A percentile compares a stretch with the other conserved stretches of the same genome.
Conservation (phyloP, 1,140 invertebrate species). For the Bombus waltoni region DNA sequence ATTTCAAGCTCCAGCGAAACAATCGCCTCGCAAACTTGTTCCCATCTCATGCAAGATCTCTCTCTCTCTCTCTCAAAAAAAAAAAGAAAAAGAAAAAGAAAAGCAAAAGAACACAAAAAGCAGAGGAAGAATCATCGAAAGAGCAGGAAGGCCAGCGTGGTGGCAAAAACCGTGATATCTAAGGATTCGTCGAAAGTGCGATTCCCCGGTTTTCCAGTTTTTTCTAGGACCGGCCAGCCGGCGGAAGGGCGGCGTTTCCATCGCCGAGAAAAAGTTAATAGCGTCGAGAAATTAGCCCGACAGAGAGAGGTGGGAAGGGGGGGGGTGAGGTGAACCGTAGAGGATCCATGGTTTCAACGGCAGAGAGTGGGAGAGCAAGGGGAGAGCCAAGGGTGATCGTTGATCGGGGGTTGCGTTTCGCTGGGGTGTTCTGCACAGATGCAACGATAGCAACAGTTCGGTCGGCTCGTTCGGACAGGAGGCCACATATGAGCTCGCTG, state of each 20-base stretch:
- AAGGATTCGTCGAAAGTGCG: constrained; percentile 45
- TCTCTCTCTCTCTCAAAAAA: no score
- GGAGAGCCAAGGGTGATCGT: constrained; percentile 39
- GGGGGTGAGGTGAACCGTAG: background rate
- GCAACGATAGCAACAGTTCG: constrained; percentile 81
- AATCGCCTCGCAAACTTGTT: background rate
- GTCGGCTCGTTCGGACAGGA: constrained; percentile 71
- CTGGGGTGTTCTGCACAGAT: constrained; percentile 79
- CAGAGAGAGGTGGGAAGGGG: constrained; percentile 58
- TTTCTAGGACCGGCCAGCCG: background rate
- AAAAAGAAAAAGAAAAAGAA: background rate
- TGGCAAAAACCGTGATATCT: constrained; percentile 15
- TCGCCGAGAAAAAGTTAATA: constrained; percentile 76
- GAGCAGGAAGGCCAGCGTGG: background rate
- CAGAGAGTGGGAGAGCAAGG: background rate
- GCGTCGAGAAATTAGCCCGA: constrained; percentile 77
- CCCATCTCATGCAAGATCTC: background rate
- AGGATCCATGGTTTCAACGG: constrained; percentile 1
- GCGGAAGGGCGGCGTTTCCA: constrained; percentile 51
- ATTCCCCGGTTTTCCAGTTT: constrained; percentile 47
- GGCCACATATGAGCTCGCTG: constrained; percentile 77
- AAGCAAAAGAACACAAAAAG: background rate
- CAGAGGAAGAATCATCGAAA: background rate
- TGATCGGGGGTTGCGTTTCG: constrained; percentile 69
- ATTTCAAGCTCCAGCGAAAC: background rate